Conservation (phyloP, 2,888 invertebrate species). For the Branchellion lobata region DNA sequence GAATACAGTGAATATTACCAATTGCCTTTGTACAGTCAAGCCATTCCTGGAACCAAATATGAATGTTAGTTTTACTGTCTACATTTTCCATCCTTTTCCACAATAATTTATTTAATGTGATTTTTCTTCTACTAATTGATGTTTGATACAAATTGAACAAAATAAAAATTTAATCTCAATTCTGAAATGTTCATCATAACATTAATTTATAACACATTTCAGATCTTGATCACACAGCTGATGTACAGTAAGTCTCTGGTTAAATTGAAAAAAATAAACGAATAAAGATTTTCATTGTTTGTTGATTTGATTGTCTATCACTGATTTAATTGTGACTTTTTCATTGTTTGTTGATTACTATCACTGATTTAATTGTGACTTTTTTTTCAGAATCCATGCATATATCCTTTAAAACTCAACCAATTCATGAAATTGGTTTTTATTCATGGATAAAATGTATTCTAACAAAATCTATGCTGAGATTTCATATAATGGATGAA, state of each 20-base stretch:
- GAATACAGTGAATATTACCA: conserved; percentile 10
- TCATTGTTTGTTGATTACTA: conserved; percentile 20
- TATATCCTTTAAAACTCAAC: conserved; percentile 58
- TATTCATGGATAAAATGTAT: too few relatives aligned
- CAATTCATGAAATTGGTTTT: too few relatives aligned
- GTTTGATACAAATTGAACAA: background rate
- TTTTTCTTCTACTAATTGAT: background rate
- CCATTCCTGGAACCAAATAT: conserved; percentile 37
- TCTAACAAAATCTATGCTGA: too few relatives aligned
- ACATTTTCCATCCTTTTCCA: background rate
- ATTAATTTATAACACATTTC: conserved; percentile 51
- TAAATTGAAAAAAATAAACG: background rate
- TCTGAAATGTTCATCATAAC: too few relatives aligned
- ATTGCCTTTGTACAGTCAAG: conserved; percentile 19
- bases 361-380: conserved; percentile 38
- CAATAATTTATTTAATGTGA: too few relatives aligned
- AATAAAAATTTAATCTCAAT: too few relatives aligned
- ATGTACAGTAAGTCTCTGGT: conserved; percentile 83
- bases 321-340: conserved; percentile 34
- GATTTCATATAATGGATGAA: too few relatives aligned
- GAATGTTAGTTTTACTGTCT: conserved; percentile 31
- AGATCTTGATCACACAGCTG: conserved; percentile 88
- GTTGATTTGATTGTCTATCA: background rate
- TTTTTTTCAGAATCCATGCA: conserved; percentile 58
- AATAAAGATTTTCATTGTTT: background rate